A percentile compares a stretch with the other conserved stretches of the same genome.
phyloP scores from a whole-genome alignment of 2,113 vertebrate species.

The Spizaetus ornatus region DNA sequence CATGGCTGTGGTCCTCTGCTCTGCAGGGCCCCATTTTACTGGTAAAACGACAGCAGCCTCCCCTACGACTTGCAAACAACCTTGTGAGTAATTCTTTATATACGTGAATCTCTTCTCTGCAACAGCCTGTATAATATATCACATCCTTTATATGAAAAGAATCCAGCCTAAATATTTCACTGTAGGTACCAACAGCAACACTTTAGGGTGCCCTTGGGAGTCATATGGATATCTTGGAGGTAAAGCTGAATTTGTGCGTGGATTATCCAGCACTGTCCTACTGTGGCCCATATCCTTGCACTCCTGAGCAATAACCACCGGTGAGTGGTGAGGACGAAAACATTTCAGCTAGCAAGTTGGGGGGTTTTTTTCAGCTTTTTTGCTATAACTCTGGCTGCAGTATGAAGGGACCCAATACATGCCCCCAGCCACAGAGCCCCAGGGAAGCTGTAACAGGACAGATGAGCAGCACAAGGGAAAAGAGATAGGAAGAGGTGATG shows the following conservation, averaged over 20 bases:
- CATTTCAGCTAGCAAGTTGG: neutral
- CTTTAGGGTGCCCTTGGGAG: neutral
- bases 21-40: neutral
- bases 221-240: neutral
- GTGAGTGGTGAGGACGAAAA: rapidly evolving
- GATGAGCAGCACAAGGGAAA: neutral
- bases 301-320: neutral
- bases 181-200: neutral
- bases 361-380: neutral
- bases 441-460: too few species aligned
- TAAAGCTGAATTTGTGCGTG: neutral
- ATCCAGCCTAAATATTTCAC: neutral
- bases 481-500: neutral
- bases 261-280: neutral
- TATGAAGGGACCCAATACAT: neutral
- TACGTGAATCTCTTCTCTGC: neutral
- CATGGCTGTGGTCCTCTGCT: neutral
- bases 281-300: neutral
- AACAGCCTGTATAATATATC: neutral
- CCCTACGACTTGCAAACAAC: neutral
- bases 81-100: neutral
- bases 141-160: too few species aligned
- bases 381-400: neutral
- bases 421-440: rapidly evolving
- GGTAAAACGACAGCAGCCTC: neutral